phyloP scores from a whole-genome alignment of 2,888 invertebrate genomes.

The Itoplectis maculator region DNA sequence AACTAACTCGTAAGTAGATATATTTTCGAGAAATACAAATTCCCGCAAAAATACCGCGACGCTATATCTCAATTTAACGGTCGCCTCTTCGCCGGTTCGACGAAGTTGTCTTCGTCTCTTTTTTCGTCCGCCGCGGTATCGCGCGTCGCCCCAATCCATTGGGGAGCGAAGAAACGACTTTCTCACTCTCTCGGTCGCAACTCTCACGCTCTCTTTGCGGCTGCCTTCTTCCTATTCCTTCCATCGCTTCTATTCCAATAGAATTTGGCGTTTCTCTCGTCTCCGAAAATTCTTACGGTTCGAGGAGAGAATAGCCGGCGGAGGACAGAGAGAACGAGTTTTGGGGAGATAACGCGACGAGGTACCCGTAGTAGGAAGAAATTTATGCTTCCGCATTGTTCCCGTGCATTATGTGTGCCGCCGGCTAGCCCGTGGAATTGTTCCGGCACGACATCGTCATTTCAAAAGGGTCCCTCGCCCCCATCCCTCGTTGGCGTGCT shows the following conservation, averaged over 20 bases:
- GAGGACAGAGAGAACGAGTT: constrained; percentile 45
- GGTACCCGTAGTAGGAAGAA: constrained; percentile 61
- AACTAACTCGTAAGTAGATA: background rate
- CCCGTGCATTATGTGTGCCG: constrained; percentile 70
- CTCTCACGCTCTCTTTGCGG: constrained; percentile 49
- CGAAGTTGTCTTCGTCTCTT: constrained; percentile 11
- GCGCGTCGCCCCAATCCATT: constrained; percentile 56
- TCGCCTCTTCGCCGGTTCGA: constrained; percentile 40
- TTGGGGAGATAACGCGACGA: constrained; percentile 59
- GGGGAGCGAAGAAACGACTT: constrained; percentile 66
- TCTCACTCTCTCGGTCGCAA: constrained; percentile 65
- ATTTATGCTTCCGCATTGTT: constrained; percentile 73
- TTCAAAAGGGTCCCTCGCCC: constrained; percentile 62
- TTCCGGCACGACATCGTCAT: constrained; percentile 68
- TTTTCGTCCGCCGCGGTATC: constrained; percentile 17
- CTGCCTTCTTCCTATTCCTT: constrained; percentile 31
- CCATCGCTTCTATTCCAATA: constrained; percentile 45
- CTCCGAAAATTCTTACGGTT: constrained; percentile 66
- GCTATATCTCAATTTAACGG: constrained; percentile 63
- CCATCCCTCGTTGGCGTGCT: constrained; percentile 45
- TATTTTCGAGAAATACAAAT: constrained; percentile 17
- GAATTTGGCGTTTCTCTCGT: constrained; percentile 59
- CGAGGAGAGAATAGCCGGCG: constrained; percentile 35
- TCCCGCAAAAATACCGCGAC: constrained; percentile 50
- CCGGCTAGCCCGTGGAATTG: constrained; percentile 69